Evolutionary conservation across 2,113 vertebrate genomes (phyloP).

Genomic region (Rallus limicola): DNA sequence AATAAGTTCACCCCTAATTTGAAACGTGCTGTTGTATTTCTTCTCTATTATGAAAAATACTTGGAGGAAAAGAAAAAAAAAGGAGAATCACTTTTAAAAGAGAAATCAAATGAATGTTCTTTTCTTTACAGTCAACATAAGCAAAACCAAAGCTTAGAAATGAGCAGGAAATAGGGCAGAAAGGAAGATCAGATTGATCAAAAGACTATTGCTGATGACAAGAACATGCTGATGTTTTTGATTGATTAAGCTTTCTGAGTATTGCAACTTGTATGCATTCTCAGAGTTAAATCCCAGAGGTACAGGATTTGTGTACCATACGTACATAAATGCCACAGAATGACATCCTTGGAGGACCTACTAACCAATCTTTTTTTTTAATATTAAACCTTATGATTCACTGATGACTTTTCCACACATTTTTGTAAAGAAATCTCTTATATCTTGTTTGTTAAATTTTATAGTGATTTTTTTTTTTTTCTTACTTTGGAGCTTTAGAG

Average conservation of each 20-base stretch:
- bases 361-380: not conserved
- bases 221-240: not conserved
- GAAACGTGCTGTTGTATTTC: not conserved
- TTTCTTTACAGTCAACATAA: not conserved
- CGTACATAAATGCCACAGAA: not conserved
- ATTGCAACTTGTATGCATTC: not conserved
- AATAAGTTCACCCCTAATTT: not conserved
- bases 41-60: not conserved
- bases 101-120: rapidly evolving
- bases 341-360: not conserved
- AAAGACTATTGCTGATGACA: not conserved
- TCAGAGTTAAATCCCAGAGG: not conserved
- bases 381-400: not conserved
- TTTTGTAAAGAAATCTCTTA: not conserved
- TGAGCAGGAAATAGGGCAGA: not conserved
- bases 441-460: not conserved
- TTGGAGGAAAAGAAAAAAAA: not conserved
- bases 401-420: not conserved
- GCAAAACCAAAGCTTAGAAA: not conserved
- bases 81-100: not conserved
- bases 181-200: not conserved
- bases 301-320: not conserved
- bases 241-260: not conserved
- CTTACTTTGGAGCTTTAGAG: not conserved
- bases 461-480: not conserved